phyloP scores from a whole-genome alignment of 2,888 invertebrate genomes.

The Hetaerina titia region DNA sequence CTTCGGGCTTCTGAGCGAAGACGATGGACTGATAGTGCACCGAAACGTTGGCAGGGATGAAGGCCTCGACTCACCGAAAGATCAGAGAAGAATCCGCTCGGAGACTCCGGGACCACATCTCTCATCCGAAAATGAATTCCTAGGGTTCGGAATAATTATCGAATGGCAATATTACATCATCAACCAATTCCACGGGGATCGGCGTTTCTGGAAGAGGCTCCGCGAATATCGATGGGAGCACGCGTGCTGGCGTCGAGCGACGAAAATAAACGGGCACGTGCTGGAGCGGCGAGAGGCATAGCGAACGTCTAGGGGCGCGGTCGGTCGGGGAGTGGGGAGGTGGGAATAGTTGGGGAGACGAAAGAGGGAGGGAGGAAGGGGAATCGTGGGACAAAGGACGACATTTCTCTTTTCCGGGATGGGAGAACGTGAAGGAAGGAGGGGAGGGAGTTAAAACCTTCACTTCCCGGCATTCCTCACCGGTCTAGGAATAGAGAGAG shows the following conservation, averaged over 20 bases:
- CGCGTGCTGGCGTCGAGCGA: background rate
- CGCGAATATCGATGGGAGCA: background rate
- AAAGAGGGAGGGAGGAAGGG: background rate
- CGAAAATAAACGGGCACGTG: constrained; percentile 28
- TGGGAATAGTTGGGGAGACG: background rate
- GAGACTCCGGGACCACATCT: background rate
- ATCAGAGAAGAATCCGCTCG: background rate
- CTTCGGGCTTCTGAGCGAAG: no score
- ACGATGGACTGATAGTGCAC: no score
- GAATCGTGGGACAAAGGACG: constrained; percentile 6
- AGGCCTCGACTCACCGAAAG: no score
- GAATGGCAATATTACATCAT: background rate
- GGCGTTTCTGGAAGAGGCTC: background rate
- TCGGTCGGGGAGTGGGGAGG: background rate
- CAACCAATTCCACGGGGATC: background rate
- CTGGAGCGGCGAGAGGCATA: background rate
- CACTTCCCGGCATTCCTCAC: background rate
- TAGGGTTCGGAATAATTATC: no score
- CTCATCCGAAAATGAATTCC: no score
- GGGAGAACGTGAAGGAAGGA: background rate
- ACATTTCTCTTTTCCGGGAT: constrained; percentile 27
- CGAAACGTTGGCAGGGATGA: no score
- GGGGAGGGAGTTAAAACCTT: background rate
- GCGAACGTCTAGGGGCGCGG: background rate
- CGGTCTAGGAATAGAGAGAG: constrained; percentile 29